These are phyloP conservation scores for Lophura swinhoii DNA, from an alignment of 2,797 vertebrate genomes.

Conservation along the genomic window DNA sequence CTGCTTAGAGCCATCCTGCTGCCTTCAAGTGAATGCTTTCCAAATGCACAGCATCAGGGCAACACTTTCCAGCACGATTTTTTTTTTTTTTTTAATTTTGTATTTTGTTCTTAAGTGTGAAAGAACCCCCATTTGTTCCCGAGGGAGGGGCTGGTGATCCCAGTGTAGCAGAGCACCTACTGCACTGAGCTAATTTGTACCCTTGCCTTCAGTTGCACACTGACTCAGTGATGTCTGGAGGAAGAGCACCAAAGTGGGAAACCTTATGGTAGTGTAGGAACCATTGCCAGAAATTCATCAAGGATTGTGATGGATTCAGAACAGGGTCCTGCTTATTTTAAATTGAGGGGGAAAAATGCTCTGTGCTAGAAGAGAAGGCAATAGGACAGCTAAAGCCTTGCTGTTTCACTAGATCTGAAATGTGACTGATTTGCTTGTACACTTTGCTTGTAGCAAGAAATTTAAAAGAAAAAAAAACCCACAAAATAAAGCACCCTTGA, in stretches of 20 bases:
- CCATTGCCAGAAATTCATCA: constrained; percentile 47
- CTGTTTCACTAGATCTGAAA: not conserved
- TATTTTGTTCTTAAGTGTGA: not conserved
- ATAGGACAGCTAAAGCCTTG: fast-evolving
- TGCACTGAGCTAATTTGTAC: not conserved
- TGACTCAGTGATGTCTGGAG: constrained; percentile 44
- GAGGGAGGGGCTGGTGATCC: not conserved
- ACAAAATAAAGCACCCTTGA: not conserved
- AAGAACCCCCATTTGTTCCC: not conserved
- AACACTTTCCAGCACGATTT: fast-evolving
- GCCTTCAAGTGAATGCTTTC: not conserved
- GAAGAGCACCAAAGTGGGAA: constrained; percentile 32
- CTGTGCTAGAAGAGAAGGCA: not conserved
- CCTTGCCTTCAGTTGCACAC: not conserved
- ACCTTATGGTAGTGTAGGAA: constrained; percentile 46
- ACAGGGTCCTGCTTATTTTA: constrained; percentile 15
- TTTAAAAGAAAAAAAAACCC: not conserved
- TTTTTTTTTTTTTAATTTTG: not conserved
- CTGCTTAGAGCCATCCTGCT: not conserved
- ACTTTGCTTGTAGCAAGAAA: not conserved
- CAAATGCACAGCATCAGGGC: fast-evolving
- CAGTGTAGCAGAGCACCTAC: not conserved
- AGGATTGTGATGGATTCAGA: constrained; percentile 18
- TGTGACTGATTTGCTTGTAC: not conserved
- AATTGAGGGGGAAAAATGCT: not conserved